A percentile compares a stretch with the other conserved stretches of the same genome.
phyloP scores from a whole-genome alignment of 2,888 invertebrate genomes.

The Antheraea assamensis region DNA sequence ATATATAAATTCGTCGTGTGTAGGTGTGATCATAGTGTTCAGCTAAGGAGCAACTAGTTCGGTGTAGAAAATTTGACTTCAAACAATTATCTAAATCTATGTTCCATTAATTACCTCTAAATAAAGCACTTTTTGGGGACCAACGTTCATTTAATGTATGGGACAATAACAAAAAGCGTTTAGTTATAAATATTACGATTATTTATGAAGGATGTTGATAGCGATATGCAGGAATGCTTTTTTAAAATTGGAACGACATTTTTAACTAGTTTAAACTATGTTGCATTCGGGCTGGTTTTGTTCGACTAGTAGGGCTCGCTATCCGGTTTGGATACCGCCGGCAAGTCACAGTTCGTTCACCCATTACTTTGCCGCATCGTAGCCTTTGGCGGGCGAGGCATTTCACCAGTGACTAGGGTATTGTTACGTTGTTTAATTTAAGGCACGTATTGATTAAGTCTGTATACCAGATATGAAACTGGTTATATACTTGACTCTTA shows the following conservation, averaged over 20 bases:
- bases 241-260: constrained; percentile 47
- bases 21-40: background rate
- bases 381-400: constrained; percentile 49
- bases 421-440: constrained; percentile 27
- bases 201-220: background rate
- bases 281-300: constrained; percentile 40
- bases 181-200: background rate
- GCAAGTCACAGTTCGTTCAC: constrained; percentile 71
- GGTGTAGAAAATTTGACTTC: background rate
- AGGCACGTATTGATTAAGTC: background rate
- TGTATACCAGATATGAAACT: background rate
- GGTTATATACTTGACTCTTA: no score
- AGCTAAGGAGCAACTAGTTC: background rate
- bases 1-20: background rate
- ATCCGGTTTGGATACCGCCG: constrained; percentile 73
- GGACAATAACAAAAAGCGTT: background rate
- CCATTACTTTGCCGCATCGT: constrained; percentile 60
- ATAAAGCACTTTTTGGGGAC: background rate
- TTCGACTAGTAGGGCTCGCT: constrained; percentile 64
- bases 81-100: background rate
- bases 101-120: background rate
- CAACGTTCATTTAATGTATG: background rate
- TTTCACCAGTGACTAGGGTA: constrained; percentile 63
- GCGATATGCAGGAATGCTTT: constrained; percentile 20
- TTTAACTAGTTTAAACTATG: constrained; percentile 40